A percentile compares a stretch with the other conserved stretches of the same genome.
phyloP scores from a whole-genome alignment of 2,888 invertebrate genomes.

The Coenonympha arcania region DNA sequence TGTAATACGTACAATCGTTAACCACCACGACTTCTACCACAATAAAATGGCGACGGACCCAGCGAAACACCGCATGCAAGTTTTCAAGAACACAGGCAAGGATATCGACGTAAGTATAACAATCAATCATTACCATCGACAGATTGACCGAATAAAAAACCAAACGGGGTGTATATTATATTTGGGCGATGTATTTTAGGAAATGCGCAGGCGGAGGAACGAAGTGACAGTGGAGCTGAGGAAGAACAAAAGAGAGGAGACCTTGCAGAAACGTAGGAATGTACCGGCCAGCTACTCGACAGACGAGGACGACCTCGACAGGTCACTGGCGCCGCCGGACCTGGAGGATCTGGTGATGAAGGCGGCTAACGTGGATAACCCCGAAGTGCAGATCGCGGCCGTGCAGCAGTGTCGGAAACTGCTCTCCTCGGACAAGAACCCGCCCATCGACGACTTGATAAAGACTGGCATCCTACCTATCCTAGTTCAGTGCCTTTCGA shows the following conservation, averaged over 20 bases:
- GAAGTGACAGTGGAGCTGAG: conserved; percentile 97
- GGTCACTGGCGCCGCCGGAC: conserved; percentile 80
- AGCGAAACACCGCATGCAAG: conserved; percentile 90
- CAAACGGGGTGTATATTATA: not conserved
- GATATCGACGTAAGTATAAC: conserved; percentile 94
- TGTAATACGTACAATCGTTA: conserved; percentile 53
- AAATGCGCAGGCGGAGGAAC: conserved; percentile 96
- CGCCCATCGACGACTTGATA: conserved; percentile 97
- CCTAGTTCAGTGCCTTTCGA: conserved; percentile 90
- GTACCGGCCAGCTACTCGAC: conserved; percentile 91
- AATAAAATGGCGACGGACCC: conserved; percentile 85
- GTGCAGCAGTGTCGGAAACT: conserved; percentile 97
- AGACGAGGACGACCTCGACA: conserved; percentile 83
- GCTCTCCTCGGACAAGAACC: conserved; percentile 97
- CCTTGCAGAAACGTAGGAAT: conserved; percentile 95
- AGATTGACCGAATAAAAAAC: not conserved
- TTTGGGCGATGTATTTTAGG: conserved; percentile 72
- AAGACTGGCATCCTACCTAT: conserved; percentile 95
- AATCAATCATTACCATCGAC: conserved; percentile 2
- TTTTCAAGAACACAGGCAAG: conserved; percentile 99
- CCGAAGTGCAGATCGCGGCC: conserved; percentile 87
- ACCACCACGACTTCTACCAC: conserved; percentile 48
- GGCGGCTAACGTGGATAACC: conserved; percentile 85
- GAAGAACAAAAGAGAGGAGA: conserved; percentile 98
- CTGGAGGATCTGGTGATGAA: conserved; percentile 89